These are phyloP conservation scores for Acleris holmiana DNA, from an alignment of 2,888 invertebrate species.

Conservation along the genomic window DNA sequence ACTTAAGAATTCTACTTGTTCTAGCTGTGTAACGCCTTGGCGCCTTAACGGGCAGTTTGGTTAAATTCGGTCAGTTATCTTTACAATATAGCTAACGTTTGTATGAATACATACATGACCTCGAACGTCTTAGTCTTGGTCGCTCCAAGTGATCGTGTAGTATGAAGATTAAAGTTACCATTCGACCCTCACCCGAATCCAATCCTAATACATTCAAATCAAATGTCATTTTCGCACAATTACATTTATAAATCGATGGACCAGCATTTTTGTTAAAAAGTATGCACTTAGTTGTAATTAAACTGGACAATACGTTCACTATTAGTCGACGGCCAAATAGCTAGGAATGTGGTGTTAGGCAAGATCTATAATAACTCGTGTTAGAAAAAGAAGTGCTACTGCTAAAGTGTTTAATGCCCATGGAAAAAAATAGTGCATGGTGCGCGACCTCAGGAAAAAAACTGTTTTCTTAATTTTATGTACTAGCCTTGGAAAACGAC, in stretches of 20 bases:
- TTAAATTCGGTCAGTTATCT: constrained; percentile 3
- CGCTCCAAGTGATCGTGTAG: constrained; percentile 5
- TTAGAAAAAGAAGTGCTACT: not conserved
- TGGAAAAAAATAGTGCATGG: not conserved
- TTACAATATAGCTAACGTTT: not conserved
- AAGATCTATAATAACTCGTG: not conserved
- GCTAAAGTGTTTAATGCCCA: not conserved
- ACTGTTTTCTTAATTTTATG: too few relatives aligned
- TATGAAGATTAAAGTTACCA: constrained; percentile 1
- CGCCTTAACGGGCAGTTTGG: too few relatives aligned
- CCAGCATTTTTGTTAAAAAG: not conserved
- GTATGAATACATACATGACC: not conserved
- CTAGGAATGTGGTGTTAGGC: not conserved
- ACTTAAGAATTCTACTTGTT: not conserved
- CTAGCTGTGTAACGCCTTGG: not conserved
- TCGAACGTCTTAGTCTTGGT: constrained; percentile 4
- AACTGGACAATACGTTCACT: not conserved
- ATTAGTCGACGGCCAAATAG: not conserved
- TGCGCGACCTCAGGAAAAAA: too few relatives aligned
- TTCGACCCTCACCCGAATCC: constrained; percentile 29
- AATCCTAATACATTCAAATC: constrained; percentile 1
- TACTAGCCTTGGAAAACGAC: too few relatives aligned
- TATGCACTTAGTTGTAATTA: not conserved
- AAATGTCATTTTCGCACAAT: constrained; percentile 4
- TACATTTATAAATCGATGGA: not conserved